Conservation (phyloP, 1,140 invertebrate genomes). For the Wasmannia auropunctata region DNA sequence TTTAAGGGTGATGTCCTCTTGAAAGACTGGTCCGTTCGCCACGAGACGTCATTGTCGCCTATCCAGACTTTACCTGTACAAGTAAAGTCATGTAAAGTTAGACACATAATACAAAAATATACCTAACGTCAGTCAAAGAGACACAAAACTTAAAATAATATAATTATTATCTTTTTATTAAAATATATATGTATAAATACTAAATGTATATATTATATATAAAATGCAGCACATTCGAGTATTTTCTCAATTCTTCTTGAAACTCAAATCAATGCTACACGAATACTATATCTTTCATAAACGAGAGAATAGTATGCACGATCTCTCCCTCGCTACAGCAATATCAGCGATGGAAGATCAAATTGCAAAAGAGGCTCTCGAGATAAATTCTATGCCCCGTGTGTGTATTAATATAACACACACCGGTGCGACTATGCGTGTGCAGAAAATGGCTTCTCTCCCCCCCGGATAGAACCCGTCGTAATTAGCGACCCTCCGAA, state of each 20-base stretch:
- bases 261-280: neutral
- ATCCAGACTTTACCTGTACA: slow-evolving; percentile 83
- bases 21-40: slow-evolving; percentile 82
- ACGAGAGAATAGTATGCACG: neutral
- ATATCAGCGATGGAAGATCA: slow-evolving; percentile 49
- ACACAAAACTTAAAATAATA: neutral
- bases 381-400: slow-evolving; percentile 60
- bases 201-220: neutral
- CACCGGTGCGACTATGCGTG: slow-evolving; percentile 53
- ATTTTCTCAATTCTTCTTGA: neutral
- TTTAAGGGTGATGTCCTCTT: slow-evolving; percentile 81
- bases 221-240: neutral
- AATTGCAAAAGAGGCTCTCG: slow-evolving; percentile 64
- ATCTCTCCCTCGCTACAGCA: neutral
- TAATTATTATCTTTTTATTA: neutral
- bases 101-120: neutral
- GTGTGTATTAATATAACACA: slow-evolving; percentile 77
- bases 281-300: neutral
- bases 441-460: slow-evolving; percentile 75
- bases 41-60: slow-evolving; percentile 81
- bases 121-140: neutral
- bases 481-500: slow-evolving; percentile 81
- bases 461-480: slow-evolving; percentile 68
- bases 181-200: neutral
- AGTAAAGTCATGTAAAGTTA: neutral